These are phyloP conservation scores for Cisticola juncidis DNA, from an alignment of 2,113 vertebrate genomes.

Conservation along the genomic window DNA sequence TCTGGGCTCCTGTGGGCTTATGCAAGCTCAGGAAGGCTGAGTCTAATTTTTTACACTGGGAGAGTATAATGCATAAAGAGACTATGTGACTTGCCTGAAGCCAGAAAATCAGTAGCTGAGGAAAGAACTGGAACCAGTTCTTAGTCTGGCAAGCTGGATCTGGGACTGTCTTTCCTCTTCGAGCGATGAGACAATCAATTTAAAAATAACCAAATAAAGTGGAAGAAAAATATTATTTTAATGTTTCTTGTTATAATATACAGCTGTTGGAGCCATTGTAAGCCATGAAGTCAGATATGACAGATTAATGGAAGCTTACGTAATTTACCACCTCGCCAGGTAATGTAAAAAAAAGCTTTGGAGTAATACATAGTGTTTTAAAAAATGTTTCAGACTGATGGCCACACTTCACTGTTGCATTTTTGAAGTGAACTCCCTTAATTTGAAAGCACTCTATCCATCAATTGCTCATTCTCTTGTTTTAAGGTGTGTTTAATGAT, in stretches of 20 bases:
- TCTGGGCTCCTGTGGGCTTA: background rate
- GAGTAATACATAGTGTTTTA: background rate
- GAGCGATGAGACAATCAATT: background rate
- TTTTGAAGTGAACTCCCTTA: background rate
- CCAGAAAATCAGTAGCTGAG: background rate
- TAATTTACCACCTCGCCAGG: background rate
- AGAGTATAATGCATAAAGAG: background rate
- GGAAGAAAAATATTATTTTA: background rate
- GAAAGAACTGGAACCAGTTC: background rate
- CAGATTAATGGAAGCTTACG: background rate
- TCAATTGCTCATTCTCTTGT: background rate
- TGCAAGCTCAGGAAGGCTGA: background rate
- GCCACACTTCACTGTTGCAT: background rate
- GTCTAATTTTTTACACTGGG: background rate
- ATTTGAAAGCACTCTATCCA: background rate
- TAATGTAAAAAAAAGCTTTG: background rate
- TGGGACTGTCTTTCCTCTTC: background rate
- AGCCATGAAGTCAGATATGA: background rate
- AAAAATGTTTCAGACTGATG: background rate
- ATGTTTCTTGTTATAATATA: background rate
- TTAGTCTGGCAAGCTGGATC: background rate
- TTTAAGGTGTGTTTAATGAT: background rate
- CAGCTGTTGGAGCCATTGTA: background rate
- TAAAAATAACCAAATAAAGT: background rate
- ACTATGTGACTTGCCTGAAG: background rate